Conservation (phyloP, 2,888 invertebrate genomes). For the Anarsia innoxiella region DNA sequence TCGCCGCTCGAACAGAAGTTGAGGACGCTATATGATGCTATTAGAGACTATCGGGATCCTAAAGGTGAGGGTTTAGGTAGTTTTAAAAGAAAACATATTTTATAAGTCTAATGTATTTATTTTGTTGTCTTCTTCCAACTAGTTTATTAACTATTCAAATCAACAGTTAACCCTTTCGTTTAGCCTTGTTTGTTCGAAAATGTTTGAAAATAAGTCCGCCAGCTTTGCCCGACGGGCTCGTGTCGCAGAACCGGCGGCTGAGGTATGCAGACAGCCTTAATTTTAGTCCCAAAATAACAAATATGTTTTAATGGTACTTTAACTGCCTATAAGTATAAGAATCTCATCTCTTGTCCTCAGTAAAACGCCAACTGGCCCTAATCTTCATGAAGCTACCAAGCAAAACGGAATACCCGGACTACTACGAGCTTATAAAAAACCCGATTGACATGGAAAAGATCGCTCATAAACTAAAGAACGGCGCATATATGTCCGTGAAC, state of each 20-base stretch:
- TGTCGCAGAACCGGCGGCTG: no score
- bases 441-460: constrained; percentile 98
- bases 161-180: no score
- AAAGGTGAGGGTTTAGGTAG: constrained; percentile 38
- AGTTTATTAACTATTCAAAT: no score
- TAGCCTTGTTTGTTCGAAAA: no score
- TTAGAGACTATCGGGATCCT: constrained; percentile 86
- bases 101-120: no score
- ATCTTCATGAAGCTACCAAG: constrained; percentile 97
- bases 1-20: constrained; percentile 83
- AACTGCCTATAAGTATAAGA: no score
- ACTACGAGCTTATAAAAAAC: constrained; percentile 96
- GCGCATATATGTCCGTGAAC: constrained; percentile 85
- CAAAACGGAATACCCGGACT: constrained; percentile 95
- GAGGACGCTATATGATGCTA: constrained; percentile 89
- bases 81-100: background rate
- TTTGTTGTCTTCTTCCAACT: background rate
- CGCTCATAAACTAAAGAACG: constrained; percentile 86
- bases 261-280: no score
- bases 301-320: no score
- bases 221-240: no score
- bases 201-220: no score
- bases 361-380: constrained; percentile 90
- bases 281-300: no score
- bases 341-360: constrained; percentile 68